Evolutionary conservation across 2,888 invertebrate species (phyloP).

Genomic region (Melipona beecheii): DNA sequence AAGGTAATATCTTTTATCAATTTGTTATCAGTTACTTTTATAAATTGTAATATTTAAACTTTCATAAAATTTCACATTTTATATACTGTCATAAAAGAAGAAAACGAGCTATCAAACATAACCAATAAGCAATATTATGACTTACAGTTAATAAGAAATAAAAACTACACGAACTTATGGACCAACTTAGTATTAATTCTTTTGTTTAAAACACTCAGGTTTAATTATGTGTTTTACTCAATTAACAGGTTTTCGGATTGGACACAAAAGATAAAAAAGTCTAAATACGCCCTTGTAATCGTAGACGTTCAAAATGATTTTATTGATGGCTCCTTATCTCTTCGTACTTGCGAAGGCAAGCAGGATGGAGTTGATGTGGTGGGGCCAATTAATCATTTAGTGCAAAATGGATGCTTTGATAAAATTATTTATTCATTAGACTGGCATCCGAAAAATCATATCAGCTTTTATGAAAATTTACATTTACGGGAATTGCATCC

Average conservation of each 20-base stretch:
- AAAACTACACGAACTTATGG: not conserved
- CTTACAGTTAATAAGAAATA: not conserved
- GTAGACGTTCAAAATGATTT: constrained; percentile 99
- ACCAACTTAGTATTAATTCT: not conserved
- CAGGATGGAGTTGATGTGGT: constrained; percentile 95
- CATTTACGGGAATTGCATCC: constrained; percentile 90
- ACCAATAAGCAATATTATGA: not conserved
- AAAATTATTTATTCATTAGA: constrained; percentile 96
- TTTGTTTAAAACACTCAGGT: not conserved
- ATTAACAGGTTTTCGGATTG: constrained; percentile 91
- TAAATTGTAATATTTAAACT: not conserved
- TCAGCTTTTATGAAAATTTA: constrained; percentile 97
- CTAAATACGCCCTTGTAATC: constrained; percentile 93
- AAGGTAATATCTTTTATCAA: no score
- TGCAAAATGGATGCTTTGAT: constrained; percentile 92
- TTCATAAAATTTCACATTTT: not conserved
- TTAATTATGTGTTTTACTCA: constrained; percentile 1
- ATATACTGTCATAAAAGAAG: not conserved
- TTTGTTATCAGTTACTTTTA: no score
- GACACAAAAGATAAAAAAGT: constrained; percentile 90
- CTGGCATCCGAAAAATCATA: constrained; percentile 98
- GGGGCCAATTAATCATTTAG: constrained; percentile 93
- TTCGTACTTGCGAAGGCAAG: constrained; percentile 94
- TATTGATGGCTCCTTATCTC: constrained; percentile 95
- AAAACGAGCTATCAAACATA: not conserved